Evolutionary conservation across 2,888 invertebrate genomes (phyloP).

Genomic region (Oscheius sp.): DNA sequence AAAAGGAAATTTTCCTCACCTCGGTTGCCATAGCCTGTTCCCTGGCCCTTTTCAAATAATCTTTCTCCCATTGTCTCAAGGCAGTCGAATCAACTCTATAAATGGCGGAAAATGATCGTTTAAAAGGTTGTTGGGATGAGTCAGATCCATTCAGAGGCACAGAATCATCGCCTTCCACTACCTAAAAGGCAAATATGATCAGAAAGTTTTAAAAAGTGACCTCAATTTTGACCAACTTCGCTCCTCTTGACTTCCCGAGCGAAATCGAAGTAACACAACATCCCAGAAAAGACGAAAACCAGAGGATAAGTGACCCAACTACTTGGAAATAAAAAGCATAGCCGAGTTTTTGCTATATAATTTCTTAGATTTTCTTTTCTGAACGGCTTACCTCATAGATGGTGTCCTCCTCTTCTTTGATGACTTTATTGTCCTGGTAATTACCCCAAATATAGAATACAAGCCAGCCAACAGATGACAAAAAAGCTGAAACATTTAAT

Average conservation of each 20-base stretch:
- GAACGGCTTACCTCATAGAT: constrained; percentile 57
- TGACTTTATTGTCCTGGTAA: constrained; percentile 68
- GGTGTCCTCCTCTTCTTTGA: constrained; percentile 65
- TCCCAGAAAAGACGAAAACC: constrained; percentile 60
- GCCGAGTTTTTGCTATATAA: constrained; percentile 63
- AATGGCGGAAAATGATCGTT: constrained; percentile 49
- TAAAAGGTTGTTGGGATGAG: constrained; percentile 51
- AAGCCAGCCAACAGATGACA: constrained; percentile 53
- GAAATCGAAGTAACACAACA: constrained; percentile 64
- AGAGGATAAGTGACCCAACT: constrained; percentile 55
- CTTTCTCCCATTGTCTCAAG: constrained; percentile 63
- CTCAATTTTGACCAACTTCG: constrained; percentile 67
- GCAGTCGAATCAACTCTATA: constrained; percentile 64
- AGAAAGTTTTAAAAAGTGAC: constrained; percentile 32
- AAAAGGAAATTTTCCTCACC: neutral
- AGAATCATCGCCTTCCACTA: constrained; percentile 55
- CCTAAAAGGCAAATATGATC: constrained; percentile 33
- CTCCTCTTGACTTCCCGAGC: constrained; percentile 43
- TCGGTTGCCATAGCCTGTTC: constrained; percentile 11
- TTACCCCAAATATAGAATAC: constrained; percentile 66
- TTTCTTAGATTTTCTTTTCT: neutral
- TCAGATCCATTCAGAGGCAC: constrained; percentile 32
- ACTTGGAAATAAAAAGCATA: constrained; percentile 67
- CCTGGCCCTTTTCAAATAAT: constrained; percentile 43
- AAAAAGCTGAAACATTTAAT: constrained; percentile 44